A percentile compares a stretch with the other conserved stretches of the same genome.
Evolutionary conservation across 2,888 invertebrate genomes (phyloP).

Genomic region (Bellardia bayeri): DNA sequence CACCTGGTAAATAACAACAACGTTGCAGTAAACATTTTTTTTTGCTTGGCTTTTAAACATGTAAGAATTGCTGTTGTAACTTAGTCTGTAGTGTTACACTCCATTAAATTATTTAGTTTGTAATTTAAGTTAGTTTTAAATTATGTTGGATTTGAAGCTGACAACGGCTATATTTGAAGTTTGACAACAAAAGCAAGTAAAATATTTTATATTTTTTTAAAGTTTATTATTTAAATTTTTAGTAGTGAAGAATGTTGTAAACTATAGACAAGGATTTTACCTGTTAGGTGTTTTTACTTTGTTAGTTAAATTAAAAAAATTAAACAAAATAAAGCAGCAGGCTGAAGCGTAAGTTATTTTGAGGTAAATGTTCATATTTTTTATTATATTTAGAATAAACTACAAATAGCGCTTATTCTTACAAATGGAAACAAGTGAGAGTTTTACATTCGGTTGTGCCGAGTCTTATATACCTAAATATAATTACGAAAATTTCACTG

Average conservation of each 20-base stretch:
- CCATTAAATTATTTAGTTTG: neutral
- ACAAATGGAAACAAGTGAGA: no score
- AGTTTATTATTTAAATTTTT: neutral
- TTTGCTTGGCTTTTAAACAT: neutral
- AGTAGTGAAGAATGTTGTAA: neutral
- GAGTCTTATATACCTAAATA: no score
- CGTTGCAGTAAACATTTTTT: neutral
- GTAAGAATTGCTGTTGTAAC: neutral
- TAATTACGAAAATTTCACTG: no score
- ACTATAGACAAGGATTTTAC: no score
- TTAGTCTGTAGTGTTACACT: slow-evolving; percentile 1
- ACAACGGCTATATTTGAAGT: neutral
- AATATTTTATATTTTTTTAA: neutral
- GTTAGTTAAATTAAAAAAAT: no score
- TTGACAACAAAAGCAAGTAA: neutral
- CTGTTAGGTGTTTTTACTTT: no score
- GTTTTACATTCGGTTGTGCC: no score
- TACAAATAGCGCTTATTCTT: no score
- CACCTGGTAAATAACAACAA: neutral
- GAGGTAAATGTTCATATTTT: no score
- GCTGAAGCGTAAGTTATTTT: no score
- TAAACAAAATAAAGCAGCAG: no score
- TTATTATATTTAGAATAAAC: no score
- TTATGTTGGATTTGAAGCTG: neutral
- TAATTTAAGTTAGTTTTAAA: neutral